phyloP scores from a whole-genome alignment of 2,888 invertebrate genomes.

The Lydus trimaculatus region DNA sequence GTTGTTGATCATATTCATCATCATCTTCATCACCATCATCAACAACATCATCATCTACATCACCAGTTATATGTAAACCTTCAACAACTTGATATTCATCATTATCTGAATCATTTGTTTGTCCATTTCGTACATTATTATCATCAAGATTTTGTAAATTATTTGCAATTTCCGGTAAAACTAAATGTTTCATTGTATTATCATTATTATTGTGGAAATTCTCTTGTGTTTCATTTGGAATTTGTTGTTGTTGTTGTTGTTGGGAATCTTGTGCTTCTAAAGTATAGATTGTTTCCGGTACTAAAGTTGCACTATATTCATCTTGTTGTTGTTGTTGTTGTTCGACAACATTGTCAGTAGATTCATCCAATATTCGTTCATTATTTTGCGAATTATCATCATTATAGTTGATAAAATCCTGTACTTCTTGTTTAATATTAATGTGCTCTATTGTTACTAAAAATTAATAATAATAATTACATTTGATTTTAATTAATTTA shows the following conservation, averaged over 20 bases:
- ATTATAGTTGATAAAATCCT: conserved; percentile 1
- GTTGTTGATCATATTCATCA: too few species aligned
- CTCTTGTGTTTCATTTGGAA: neutral
- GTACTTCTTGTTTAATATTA: conserved; percentile 1
- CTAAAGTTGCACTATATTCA: neutral
- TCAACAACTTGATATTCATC: conserved; percentile 52
- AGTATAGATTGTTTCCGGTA: neutral
- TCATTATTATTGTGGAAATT: neutral
- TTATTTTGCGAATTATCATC: conserved; percentile 7
- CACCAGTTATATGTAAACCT: conserved; percentile 50
- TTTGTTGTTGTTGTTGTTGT: too few species aligned
- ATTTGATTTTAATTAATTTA: neutral
- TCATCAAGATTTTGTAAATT: conserved; percentile 1
- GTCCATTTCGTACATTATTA: neutral
- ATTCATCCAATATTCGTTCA: neutral
- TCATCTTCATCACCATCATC: conserved; percentile 41
- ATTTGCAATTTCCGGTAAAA: neutral
- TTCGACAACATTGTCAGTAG: neutral
- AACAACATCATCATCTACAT: conserved; percentile 32
- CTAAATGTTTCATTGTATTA: neutral
- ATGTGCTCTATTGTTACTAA: neutral
- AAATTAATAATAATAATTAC: conserved; percentile 4
- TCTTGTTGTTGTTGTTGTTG: neutral
- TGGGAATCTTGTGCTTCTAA: neutral
- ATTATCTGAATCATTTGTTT: conserved; percentile 38